Conservation (phyloP, 2,888 invertebrate species). For the Apamea monoglypha region DNA sequence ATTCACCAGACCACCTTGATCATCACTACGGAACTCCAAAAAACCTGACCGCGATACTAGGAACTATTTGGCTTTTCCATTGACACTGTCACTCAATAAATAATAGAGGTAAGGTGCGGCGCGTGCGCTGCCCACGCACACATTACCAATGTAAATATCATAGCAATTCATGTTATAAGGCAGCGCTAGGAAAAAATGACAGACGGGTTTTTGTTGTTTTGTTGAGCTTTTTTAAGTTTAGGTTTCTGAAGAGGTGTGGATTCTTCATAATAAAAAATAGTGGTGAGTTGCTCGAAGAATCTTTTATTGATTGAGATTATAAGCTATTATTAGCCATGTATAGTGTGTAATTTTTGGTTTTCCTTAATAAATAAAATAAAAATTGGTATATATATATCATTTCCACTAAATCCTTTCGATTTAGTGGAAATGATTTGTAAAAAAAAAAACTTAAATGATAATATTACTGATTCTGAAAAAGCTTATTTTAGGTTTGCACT, state of each 20-base stretch:
- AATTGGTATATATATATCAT: too few relatives aligned
- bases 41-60: constrained; percentile 59
- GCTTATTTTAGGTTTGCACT: not conserved
- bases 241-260: not conserved
- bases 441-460: too few relatives aligned
- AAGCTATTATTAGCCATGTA: too few relatives aligned
- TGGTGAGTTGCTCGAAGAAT: not conserved
- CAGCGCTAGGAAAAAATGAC: constrained; percentile 47
- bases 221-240: constrained; percentile 22
- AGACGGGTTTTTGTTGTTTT: constrained; percentile 45
- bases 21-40: constrained; percentile 52
- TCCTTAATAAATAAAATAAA: too few relatives aligned
- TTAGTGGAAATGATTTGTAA: too few relatives aligned
- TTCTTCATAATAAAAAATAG: constrained; percentile 7
- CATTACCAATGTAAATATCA: constrained; percentile 79
- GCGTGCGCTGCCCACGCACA: constrained; percentile 81
- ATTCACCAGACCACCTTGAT: not conserved
- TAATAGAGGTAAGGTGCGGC: constrained; percentile 76
- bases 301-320: too few relatives aligned
- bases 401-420: too few relatives aligned
- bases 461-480: too few relatives aligned
- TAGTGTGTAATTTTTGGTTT: too few relatives aligned
- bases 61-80: constrained; percentile 74
- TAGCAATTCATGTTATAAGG: constrained; percentile 64
- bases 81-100: constrained; percentile 75